Percentiles rank a stretch among this genome's conserved stretches.
Conservation (phyloP, 2,113 vertebrate genomes). For the Bettongia penicillata region DNA sequence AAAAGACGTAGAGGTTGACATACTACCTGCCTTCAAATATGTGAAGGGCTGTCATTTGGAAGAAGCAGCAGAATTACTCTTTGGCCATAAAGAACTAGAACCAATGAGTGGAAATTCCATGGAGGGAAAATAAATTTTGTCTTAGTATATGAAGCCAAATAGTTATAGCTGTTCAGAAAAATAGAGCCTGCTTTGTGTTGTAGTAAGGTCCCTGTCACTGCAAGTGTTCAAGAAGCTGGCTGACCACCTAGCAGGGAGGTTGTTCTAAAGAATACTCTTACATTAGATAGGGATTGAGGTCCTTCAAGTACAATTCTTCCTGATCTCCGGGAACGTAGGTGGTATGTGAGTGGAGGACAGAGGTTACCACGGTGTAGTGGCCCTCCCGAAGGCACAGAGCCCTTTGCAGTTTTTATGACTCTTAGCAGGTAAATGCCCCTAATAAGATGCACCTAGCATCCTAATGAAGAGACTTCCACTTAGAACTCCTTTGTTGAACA, state of each 20-base stretch:
- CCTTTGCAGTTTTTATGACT: background rate
- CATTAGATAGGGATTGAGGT: background rate
- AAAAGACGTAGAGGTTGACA: background rate
- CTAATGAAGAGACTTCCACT: background rate
- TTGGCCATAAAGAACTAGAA: background rate
- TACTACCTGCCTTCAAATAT: background rate
- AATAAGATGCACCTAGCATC: background rate
- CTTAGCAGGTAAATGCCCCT: background rate
- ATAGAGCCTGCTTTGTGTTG: background rate
- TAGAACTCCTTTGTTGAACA: background rate
- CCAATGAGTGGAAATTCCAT: background rate
- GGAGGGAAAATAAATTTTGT: background rate
- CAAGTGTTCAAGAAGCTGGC: background rate
- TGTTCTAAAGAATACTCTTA: background rate
- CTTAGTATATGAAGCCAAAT: background rate
- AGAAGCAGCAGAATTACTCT: background rate
- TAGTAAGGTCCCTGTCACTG: background rate
- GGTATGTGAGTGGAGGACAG: constrained; percentile 7
- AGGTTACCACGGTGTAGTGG: background rate
- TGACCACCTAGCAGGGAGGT: background rate
- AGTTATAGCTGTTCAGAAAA: background rate
- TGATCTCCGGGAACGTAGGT: background rate
- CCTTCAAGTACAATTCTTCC: background rate
- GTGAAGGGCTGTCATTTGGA: background rate
- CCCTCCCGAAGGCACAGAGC: background rate